These are phyloP conservation scores for Hydraecia micacea DNA, from an alignment of 2,888 invertebrate genomes.

Conservation along the genomic window DNA sequence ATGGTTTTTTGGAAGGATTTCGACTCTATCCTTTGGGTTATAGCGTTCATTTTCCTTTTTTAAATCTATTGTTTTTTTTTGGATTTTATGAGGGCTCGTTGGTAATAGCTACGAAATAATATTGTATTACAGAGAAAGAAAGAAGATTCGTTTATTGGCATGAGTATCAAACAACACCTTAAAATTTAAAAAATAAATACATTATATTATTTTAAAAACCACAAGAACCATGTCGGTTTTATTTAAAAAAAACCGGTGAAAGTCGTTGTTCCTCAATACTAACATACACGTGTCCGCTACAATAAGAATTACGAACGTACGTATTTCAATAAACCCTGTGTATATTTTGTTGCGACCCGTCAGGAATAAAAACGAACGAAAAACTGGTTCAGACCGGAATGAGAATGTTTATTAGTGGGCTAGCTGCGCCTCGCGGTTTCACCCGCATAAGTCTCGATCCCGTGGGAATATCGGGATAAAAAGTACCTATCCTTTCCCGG, in stretches of 20 bases:
- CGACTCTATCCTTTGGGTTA: slow-evolving; percentile 31
- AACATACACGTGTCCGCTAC: no score
- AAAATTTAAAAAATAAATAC: neutral
- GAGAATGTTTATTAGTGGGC: no score
- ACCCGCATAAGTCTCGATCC: no score
- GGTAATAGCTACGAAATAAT: neutral
- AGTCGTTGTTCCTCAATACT: no score
- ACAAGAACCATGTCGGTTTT: neutral
- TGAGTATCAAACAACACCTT: neutral
- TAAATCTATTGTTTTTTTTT: neutral
- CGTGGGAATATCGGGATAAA: no score
- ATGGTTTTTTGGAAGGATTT: slow-evolving; percentile 49
- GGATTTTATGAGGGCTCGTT: slow-evolving; percentile 1
- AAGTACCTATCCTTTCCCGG: no score
- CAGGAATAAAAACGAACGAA: no score
- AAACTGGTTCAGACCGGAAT: no score
- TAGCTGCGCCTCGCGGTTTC: no score
- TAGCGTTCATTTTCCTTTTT: neutral
- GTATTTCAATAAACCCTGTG: no score
- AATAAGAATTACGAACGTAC: no score
- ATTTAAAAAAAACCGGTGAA: neutral
- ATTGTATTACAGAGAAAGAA: slow-evolving; percentile 2
- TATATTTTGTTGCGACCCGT: no score
- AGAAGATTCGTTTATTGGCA: neutral
- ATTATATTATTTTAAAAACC: neutral